These are phyloP conservation scores for Latheticus oryzae DNA, from an alignment of 2,888 invertebrate genomes.

Conservation along the genomic window DNA sequence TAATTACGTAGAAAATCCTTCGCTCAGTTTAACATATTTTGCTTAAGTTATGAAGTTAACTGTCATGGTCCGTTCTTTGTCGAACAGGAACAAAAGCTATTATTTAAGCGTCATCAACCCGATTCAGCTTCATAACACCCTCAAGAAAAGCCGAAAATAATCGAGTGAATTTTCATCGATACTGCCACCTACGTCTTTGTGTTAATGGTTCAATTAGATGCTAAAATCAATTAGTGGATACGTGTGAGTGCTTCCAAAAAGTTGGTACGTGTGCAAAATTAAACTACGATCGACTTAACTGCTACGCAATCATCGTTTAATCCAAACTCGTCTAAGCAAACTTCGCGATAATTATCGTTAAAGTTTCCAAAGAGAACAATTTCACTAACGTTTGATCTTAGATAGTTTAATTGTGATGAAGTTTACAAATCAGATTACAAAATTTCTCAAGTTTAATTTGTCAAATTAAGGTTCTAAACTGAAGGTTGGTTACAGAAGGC, in stretches of 20 bases:
- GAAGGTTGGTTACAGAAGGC: constrained; percentile 23
- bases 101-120: constrained; percentile 50
- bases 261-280: constrained; percentile 31
- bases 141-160: constrained; percentile 45
- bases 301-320: constrained; percentile 44
- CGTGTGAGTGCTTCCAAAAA: constrained; percentile 21
- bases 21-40: constrained; percentile 38
- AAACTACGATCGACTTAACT: constrained; percentile 45
- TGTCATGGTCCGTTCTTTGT: constrained; percentile 45
- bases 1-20: constrained; percentile 34
- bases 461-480: constrained; percentile 37
- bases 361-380: constrained; percentile 52
- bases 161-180: constrained; percentile 44
- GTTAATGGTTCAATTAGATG: constrained; percentile 23
- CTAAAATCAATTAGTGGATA: constrained; percentile 26
- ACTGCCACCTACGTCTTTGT: constrained; percentile 3
- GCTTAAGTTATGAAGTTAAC: constrained; percentile 39
- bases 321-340: constrained; percentile 44
- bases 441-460: constrained; percentile 43
- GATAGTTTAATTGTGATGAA: constrained; percentile 54
- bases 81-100: constrained; percentile 46
- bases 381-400: constrained; percentile 53
- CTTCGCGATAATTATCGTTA: constrained; percentile 49
- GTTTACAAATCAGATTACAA: constrained; percentile 49
- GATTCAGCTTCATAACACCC: constrained; percentile 49